These are phyloP conservation scores for Porites cylindrica DNA, from an alignment of 92 coral and sea anemone genomes.

Conservation along the genomic window DNA sequence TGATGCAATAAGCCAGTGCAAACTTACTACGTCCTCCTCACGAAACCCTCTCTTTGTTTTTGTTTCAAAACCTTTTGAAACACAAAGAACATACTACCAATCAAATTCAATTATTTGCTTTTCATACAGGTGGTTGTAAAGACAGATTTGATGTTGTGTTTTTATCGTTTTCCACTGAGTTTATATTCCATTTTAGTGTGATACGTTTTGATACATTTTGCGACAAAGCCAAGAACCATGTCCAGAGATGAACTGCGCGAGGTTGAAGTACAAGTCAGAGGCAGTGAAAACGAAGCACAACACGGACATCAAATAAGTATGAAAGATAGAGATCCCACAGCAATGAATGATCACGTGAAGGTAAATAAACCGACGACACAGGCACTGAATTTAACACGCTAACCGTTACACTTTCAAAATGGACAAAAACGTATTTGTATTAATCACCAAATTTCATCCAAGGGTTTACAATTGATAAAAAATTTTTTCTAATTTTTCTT, in stretches of 20 bases:
- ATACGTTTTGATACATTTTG: not conserved
- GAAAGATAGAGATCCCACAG: slow-evolving; percentile 77
- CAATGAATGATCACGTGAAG: slow-evolving; percentile 88
- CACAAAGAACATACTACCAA: not conserved
- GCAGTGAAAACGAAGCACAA: slow-evolving; percentile 53
- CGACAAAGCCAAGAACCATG: not conserved
- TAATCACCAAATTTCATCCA: not conserved
- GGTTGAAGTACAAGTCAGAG: slow-evolving; percentile 58
- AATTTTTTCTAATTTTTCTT: too few species aligned
- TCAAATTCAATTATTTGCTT: not conserved
- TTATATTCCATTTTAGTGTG: not conserved
- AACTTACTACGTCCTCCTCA: not conserved
- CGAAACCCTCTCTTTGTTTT: not conserved
- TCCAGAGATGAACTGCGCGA: slow-evolving; percentile 37
- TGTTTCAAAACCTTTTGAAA: not conserved
- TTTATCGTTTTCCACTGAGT: not conserved
- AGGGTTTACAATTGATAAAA: too few species aligned
- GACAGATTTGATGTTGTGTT: not conserved
- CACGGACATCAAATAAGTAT: slow-evolving; percentile 76
- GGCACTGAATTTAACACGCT: not conserved
- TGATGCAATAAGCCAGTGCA: too few species aligned
- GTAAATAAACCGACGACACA: slow-evolving; percentile 23
- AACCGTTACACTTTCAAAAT: not conserved
- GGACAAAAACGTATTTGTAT: not conserved
- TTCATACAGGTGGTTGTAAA: slow-evolving; percentile 1